Conservation (phyloP, 2,888 invertebrate genomes). For the Ceramica pisi region DNA sequence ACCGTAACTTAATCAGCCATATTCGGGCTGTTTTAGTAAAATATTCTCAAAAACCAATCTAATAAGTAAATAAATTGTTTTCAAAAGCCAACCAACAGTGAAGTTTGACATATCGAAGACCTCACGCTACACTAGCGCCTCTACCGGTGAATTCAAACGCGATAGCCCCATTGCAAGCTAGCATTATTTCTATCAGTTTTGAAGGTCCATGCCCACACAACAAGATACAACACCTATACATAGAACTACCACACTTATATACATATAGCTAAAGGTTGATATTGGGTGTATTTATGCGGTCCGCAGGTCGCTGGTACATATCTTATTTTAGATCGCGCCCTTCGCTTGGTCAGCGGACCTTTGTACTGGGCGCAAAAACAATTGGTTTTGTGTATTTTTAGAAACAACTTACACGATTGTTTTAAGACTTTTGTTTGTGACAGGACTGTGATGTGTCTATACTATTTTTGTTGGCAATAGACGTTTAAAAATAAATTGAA, state of each 20-base stretch:
- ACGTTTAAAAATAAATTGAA: not conserved
- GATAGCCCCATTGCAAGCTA: no score
- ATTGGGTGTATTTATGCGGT: constrained; percentile 60
- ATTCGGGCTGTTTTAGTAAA: no score
- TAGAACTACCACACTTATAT: constrained; percentile 6
- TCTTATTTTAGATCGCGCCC: constrained; percentile 64
- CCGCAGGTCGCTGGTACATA: constrained; percentile 57
- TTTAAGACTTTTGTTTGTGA: not conserved
- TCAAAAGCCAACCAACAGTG: no score
- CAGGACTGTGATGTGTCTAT: no score
- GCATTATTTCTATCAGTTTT: not conserved
- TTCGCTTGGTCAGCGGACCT: constrained; percentile 66
- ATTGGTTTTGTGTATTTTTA: constrained; percentile 8
- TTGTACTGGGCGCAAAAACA: constrained; percentile 74
- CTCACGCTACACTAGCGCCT: no score
- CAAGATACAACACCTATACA: constrained; percentile 12
- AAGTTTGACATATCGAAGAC: no score
- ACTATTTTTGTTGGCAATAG: not conserved
- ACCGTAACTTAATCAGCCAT: no score
- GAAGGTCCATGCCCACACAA: constrained; percentile 9
- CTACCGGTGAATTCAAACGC: no score
- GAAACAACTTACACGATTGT: not conserved
- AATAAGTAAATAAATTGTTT: no score
- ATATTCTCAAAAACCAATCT: no score
- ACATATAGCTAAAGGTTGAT: constrained; percentile 45